Base-by-base conservation (phyloP, 2,797 vertebrate genomes). In the Podarcis lilfordi region DNA sequence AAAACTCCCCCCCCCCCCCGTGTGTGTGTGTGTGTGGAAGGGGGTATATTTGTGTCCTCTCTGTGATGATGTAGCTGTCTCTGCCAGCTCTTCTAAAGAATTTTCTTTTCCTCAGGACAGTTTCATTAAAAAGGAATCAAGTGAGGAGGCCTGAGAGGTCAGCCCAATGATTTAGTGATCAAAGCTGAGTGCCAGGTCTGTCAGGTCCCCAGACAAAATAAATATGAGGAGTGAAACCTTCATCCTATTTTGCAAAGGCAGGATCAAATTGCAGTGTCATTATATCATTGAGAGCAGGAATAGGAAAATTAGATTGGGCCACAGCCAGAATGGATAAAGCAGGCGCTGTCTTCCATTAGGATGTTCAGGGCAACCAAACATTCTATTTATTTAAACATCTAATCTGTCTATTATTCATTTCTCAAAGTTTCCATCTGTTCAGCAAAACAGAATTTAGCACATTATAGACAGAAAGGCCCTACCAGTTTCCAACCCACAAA, bases 81-180 rank as follows among this genome's bases (percentile, higher is more conserved):
- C 59, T 84, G 69, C 82, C 35, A 27, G 77, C 35, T 82, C 68
- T 82, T 82, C 45, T 82, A 77, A 37, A 45, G 59, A 66, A 68
- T 35, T 82, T 86, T 85, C 15, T 79, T 79, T 86, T 83, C 80
- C n/a, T 84, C 80, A 80, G 77, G 78, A 86, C 86, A 91, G 45
- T 89, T 87, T 87, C 87, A 87, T 90, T 87, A 91, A 80, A 87
- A 93, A 90, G 80, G 85, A 84, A 88, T 93, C 82, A 89, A 83
- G 84, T 81, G 69, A 86, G 82, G 35, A 45, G 81, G 27, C 76
- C 77, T 37, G 79, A 50, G n/a, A 78, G 90, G 90, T 87, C 87
- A 74, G 78, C 55, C n/a, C 32, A 78, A 78, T 83, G 82, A 90
- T 93, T 89, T 88, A 86, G 75, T 81, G 90, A 86, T 88, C 90